Base-by-base conservation (phyloP, 2,888 invertebrate species). In the Stenolophus ochropezus region DNA sequence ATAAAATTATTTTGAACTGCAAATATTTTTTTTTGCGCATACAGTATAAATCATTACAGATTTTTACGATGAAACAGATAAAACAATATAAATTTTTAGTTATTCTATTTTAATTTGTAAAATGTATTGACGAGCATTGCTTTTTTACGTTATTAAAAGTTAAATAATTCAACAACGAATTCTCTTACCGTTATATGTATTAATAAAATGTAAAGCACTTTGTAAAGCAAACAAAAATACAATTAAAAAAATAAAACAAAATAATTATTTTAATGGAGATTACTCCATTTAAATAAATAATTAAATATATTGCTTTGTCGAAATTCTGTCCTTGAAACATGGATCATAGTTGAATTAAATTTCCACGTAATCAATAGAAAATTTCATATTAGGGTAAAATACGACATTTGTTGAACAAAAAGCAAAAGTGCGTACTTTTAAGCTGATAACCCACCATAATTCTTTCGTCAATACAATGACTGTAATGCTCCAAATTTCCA, bases 401-500 rank as follows among this genome's bases (percentile, higher is more conserved):
- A 69, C 33, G 65, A 33, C 65, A 69, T 69, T 69, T 69, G 65
- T 18, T 69, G 20, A 42, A 69, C 65, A 69, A 69, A 65, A 69
- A 69, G 65, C 33, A 69, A 69, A 69, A 69, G 33, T 33, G 18
- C 65, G 8, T 18, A 69, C 65, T 69, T 65, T 65, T 33, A 33
- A 27, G 65, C 65, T 58, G 58, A 58, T 58, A 61, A 61, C 61
- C 27, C 23, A 20, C 49, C 73, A 73, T 73, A 73, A 49, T 73
- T 73, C 73, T 49, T 73, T 5, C 73, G 47, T 73, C 73, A 14
- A 73, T 73, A 73, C 73, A 73, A 73, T 73, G 49, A 49, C 73
- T 47, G 21, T 73, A 73, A 73, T 73, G 73, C 49, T 73, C 73
- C 23, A 73, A 73, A 47, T 73, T 73, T 73, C 47, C 27, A 47